Conservation (phyloP, 2,113 vertebrate genomes). For the Hemiprocne comata region DNA sequence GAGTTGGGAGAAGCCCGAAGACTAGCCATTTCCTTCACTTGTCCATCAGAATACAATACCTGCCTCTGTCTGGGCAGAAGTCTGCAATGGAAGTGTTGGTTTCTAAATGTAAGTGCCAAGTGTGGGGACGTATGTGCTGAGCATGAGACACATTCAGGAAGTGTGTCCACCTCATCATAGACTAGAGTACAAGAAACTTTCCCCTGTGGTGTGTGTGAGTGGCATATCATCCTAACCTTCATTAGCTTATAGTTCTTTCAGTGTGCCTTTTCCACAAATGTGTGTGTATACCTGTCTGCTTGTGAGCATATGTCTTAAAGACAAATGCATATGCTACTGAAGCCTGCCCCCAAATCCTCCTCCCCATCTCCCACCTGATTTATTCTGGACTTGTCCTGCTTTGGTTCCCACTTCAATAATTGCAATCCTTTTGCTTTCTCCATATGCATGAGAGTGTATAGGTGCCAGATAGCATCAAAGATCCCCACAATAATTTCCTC, state of each 20-base stretch:
- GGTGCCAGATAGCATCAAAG: slow-evolving; percentile 19
- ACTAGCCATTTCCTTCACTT: not conserved
- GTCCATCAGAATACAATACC: not conserved
- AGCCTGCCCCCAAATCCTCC: not conserved
- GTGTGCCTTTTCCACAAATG: not conserved
- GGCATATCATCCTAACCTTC: not conserved
- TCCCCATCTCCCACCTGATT: not conserved
- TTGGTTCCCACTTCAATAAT: not conserved
- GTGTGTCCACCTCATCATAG: not conserved
- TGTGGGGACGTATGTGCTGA: rapidly evolving
- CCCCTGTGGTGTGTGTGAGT: not conserved
- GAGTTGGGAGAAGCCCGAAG: not conserved
- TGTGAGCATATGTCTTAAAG: not conserved
- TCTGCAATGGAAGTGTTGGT: not conserved
- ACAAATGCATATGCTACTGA: not conserved
- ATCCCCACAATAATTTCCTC: slow-evolving; percentile 17
- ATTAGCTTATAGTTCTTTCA: not conserved
- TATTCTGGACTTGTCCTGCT: not conserved
- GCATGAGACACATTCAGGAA: not conserved
- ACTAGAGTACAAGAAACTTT: not conserved
- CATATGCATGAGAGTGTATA: not conserved
- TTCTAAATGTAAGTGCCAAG: not conserved
- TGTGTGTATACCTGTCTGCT: not conserved
- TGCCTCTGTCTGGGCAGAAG: not conserved
- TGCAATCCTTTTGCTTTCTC: not conserved